phyloP scores from a whole-genome alignment of 1,140 invertebrate species.

The Trachelipus rathkii region DNA sequence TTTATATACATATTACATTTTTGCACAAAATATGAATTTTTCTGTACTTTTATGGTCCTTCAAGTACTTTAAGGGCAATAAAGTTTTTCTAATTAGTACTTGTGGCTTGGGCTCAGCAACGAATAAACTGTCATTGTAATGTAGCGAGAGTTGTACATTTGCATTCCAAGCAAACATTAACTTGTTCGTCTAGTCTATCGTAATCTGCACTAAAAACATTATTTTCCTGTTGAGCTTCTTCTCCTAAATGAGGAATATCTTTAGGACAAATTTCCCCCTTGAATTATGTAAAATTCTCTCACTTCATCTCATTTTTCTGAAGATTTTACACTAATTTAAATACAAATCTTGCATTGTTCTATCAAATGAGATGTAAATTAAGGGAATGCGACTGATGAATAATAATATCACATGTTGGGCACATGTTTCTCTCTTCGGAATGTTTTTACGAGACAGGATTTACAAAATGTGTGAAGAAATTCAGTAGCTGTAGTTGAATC shows the following conservation, averaged over 20 bases:
- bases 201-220: conserved; percentile 65
- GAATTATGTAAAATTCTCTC: conserved; percentile 78
- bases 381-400: conserved; percentile 96
- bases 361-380: conserved; percentile 95
- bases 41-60: conserved; percentile 85
- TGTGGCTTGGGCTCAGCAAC: conserved; percentile 91
- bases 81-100: conserved; percentile 97
- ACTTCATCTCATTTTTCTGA: conserved; percentile 81
- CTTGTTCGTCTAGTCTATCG: conserved; percentile 92
- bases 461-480: conserved; percentile 97
- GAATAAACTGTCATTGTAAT: conserved; percentile 80
- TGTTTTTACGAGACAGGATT: conserved; percentile 96
- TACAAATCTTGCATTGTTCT: conserved; percentile 97
- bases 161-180: conserved; percentile 84
- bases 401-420: conserved; percentile 92
- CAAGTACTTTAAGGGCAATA: conserved; percentile 90
- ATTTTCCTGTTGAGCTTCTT: conserved; percentile 47
- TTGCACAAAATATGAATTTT: no score
- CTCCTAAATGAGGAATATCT: conserved; percentile 63
- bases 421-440: conserved; percentile 93
- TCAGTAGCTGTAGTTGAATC: conserved; percentile 96
- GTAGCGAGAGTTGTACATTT: conserved; percentile 76
- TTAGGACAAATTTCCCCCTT: conserved; percentile 81
- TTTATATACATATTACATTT: no score
- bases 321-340: conserved; percentile 92